Base-by-base conservation (phyloP, 2,797 vertebrate genomes). In the Tiaroga cobitis region DNA sequence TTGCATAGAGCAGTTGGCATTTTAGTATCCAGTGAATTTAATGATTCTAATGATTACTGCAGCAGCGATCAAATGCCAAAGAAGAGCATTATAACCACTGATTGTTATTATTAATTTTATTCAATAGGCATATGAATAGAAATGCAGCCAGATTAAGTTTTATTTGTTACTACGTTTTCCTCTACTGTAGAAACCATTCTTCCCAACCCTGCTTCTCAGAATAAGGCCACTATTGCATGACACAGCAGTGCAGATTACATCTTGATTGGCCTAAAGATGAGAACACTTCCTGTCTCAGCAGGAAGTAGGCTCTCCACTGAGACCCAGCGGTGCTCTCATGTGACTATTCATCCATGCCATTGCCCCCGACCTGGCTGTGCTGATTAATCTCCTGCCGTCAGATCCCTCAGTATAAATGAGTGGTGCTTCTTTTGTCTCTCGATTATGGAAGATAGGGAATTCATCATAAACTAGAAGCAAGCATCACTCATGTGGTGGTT, bases 271-370 rank as follows among this genome's bases (percentile, higher is more conserved):
- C 51, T 37, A 73, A 72, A 75, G 32, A 72, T 82, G 67, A 87
- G 74, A 82, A 65, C 73, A 85, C 80, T 87, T 87, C 80, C 87
- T 85, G 74, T 87, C 87, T 73, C 87, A 82, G 83, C 87, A 87
- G 87, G 83, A 87, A 67, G 65, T 85, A 13, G 46, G 46, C 41
- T 72, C 80, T 82, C 87, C 16, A 26, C 80, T 79, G 80, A 70
- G 74, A 77, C 67, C 63, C 79, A 78, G 74, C 41, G 24, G 76
- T 63, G 76, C 63, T 80, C 76, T 85, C 16, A n/a, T 85, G 51
- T 80, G 65, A 46, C 74, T 87, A 34, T 82, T 82, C 73, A 72
- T 85, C 63, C 24, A 7, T 73, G 80, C n/a, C 43, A 73, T 77
- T 87, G 73, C 68, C 54, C 84, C 51, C 21, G 80, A 81, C 68